These are phyloP conservation scores for Malacosoma neustria DNA, from an alignment of 2,888 invertebrate genomes.

Conservation along the genomic window DNA sequence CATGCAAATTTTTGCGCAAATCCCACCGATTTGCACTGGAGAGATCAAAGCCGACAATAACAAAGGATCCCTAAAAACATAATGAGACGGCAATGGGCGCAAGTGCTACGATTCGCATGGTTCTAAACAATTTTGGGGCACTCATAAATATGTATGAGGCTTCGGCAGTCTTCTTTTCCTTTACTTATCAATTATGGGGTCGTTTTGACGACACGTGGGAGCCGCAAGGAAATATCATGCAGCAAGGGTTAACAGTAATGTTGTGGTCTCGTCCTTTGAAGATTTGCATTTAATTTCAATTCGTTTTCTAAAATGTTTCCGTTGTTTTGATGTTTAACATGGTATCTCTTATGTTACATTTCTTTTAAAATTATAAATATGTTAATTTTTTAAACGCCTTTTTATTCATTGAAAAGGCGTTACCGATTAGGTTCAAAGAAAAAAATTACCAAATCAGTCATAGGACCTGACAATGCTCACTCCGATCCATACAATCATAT, in stretches of 20 bases:
- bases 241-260: conserved; percentile 47
- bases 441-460: too few species aligned
- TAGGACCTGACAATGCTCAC: too few species aligned
- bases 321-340: too few species aligned
- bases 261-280: conserved; percentile 27
- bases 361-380: too few species aligned
- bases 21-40: conserved; percentile 50
- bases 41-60: conserved; percentile 65
- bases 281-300: conserved; percentile 26
- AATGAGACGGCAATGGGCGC: conserved; percentile 61
- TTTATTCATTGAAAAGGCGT: too few species aligned
- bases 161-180: conserved; percentile 67
- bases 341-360: too few species aligned
- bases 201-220: conserved; percentile 61
- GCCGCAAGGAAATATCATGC: conserved; percentile 39
- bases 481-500: too few species aligned
- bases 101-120: conserved; percentile 70
- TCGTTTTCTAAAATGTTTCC: conserved; percentile 12
- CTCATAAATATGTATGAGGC: conserved; percentile 72
- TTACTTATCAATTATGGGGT: conserved; percentile 74
- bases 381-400: too few species aligned
- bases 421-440: too few species aligned
- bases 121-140: conserved; percentile 64
- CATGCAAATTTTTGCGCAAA: conserved; percentile 42
- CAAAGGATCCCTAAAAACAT: conserved; percentile 68